Conservation (phyloP, 2,113 vertebrate genomes). For the Notarius quadriscutis region DNA sequence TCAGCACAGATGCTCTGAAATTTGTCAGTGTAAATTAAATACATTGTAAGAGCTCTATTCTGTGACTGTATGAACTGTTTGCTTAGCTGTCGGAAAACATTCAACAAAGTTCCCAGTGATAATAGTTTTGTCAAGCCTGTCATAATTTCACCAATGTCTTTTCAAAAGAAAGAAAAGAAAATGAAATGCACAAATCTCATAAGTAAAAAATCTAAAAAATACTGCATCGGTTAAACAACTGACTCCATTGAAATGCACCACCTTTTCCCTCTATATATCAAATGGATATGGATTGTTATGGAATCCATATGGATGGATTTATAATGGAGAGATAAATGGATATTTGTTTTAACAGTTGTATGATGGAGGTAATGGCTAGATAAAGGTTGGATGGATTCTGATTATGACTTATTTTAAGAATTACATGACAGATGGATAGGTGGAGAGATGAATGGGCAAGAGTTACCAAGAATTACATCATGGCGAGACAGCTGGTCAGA, state of each 20-base stretch:
- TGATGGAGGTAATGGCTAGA: neutral
- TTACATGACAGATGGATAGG: neutral
- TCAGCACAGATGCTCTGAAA: constrained; percentile 47
- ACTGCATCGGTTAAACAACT: neutral
- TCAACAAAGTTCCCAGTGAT: too few relatives aligned
- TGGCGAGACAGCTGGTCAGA: neutral
- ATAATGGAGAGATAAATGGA: neutral
- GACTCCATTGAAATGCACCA: neutral
- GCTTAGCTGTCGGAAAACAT: neutral
- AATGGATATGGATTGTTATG: neutral
- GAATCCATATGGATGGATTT: neutral
- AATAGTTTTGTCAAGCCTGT: too few relatives aligned
- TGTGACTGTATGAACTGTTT: neutral
- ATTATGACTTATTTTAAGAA: neutral
- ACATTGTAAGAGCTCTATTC: neutral
- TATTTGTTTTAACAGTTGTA: neutral
- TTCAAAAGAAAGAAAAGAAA: neutral
- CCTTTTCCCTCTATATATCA: neutral
- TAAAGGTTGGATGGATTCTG: neutral
- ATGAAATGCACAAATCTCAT: neutral
- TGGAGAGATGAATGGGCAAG: neutral
- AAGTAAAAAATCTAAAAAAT: neutral
- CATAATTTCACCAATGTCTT: too few relatives aligned
- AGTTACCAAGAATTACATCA: neutral
- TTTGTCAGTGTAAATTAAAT: constrained; percentile 11